Evolutionary conservation across 2,113 vertebrate genomes (phyloP), one percentile per base, ranked within the genome.

Genomic region (Coptodon bakossiorum): DNA sequence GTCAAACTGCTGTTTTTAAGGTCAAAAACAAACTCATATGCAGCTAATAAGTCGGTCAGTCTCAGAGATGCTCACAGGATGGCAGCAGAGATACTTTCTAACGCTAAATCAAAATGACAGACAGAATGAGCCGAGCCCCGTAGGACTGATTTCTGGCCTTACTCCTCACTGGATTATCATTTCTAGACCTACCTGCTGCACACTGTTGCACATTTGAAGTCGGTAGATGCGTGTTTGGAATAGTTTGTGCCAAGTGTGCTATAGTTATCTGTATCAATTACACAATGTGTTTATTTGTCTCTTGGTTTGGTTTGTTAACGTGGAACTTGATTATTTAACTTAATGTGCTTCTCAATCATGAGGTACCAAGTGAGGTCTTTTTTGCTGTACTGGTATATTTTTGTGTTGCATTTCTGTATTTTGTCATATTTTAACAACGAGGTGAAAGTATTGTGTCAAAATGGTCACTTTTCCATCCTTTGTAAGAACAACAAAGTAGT

Each of bases 321-420:
- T 68, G 68, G 52, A 88, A 68, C 13, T 29, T 76, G 52, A 24
- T 66, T 8, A 66, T 4, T 90, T 38, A 43, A 68, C 17, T 66
- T 68, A 10, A 63, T 27, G 56, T 86, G 79, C 57, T 79, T 80
- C 48, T 59, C 19, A 7, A 29, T 63, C 54, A 86, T 38, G 50
- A 68, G 17, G 45, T 13, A 52, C 73, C 73, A 52, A 48, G 59
- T 91, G 79, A 85, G 79, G 50, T 34, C 22, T 53, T 84, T 88
- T 87, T 92, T 80, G 40, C 81, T 88, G 88, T 92, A 63, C 79
- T 19, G 7, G 57, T 94, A 63, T 38, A 83, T 45, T 90, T 68
- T 91, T 93, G 82, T 92, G 86, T 94, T 92, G 81, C 76, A 27
- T 82, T 88, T 85, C 78, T 91, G 91, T 91, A 40, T 84, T 88